Base-by-base conservation (phyloP, 1,140 invertebrate genomes). In the Uloborus diversus region DNA sequence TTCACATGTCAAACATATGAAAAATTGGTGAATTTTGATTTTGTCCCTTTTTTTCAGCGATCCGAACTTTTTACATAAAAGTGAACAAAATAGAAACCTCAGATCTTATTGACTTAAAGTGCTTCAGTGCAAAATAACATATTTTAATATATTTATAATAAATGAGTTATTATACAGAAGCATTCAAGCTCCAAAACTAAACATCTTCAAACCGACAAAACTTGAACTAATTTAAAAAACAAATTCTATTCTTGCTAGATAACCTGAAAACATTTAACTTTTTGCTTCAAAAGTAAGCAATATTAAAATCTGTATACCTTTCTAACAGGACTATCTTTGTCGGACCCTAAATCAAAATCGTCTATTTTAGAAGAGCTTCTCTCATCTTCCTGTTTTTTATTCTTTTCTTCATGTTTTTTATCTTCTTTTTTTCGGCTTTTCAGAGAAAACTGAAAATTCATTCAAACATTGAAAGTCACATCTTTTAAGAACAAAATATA, bases 371-470 rank as follows among this genome's bases (percentile, higher is more conserved):
- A 59, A 47, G 37, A 59, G 9, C 61, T 73, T 20, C 35, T 59
- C 33, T 68, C 53, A 13, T 53, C 65, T n/a, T 68, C 65, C 30
- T 53, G 65, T n/a, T 25, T 7, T 51, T 68, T 68, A n/a, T 68
- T 30, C 7, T 35, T 66, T 5, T 66, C 69, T n/a, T 59, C 30
- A 5, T 53, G 4, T 25, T 73, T 73, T 13, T 73, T 56, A 42
- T 73, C 69, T 13, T 56, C 49, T 30, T 61, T 73, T 30, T 61
- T 73, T 17, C 69, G 69, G 49, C 56, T 56, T 73, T 73, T 73
- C 53, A 71, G 32, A 17, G 69, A 61, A 61, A 73, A 73, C 65
- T 53, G 27, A 7, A 62, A 68, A 20, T 17, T 20, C n/a, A 49
- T 27, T 51, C 30, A 68, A 30, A n/a, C n/a, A 20, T 7, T 23